Evolutionary conservation across 2,113 vertebrate genomes (phyloP).

Genomic region (Aptenodytes patagonicus): DNA sequence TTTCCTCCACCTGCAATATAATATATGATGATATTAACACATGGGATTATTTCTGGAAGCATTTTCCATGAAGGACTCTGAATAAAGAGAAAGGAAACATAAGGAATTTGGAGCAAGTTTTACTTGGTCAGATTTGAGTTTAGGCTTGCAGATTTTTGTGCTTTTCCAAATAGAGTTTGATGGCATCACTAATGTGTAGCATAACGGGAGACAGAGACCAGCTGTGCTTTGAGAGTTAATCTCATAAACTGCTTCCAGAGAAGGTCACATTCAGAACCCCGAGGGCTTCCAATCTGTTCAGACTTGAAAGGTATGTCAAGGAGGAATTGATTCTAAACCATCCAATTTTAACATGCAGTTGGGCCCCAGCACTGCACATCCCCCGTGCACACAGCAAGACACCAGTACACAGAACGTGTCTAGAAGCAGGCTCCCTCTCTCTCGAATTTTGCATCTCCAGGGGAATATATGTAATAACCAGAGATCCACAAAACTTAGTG

Average conservation of each 20-base stretch:
- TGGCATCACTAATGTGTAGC: constrained; percentile 37
- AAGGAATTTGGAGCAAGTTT: constrained; percentile 1
- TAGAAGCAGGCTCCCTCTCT: not conserved
- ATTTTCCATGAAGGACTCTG: not conserved
- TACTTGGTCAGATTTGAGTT: not conserved
- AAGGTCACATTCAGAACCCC: constrained; percentile 47
- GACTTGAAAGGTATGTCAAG: constrained; percentile 62
- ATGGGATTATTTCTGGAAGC: not conserved
- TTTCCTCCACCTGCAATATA: not conserved
- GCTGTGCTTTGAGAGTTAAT: constrained; percentile 57
- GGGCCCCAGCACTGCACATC: not conserved
- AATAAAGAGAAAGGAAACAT: not conserved
- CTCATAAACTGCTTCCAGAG: constrained; percentile 56
- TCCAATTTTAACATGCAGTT: constrained; percentile 1
- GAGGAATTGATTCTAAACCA: constrained; percentile 38
- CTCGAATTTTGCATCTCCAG: not conserved
- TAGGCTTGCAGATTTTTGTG: constrained; percentile 19
- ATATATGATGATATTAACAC: not conserved
- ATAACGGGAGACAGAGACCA: constrained; percentile 35
- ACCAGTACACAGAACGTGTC: not conserved
- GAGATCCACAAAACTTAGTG: not conserved
- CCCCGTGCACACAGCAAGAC: not conserved
- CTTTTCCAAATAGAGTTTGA: constrained; percentile 33
- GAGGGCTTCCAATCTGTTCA: constrained; percentile 56
- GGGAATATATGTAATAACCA: not conserved